phyloP scores from a whole-genome alignment of 2,888 invertebrate species.

The Macrophya annulata region DNA sequence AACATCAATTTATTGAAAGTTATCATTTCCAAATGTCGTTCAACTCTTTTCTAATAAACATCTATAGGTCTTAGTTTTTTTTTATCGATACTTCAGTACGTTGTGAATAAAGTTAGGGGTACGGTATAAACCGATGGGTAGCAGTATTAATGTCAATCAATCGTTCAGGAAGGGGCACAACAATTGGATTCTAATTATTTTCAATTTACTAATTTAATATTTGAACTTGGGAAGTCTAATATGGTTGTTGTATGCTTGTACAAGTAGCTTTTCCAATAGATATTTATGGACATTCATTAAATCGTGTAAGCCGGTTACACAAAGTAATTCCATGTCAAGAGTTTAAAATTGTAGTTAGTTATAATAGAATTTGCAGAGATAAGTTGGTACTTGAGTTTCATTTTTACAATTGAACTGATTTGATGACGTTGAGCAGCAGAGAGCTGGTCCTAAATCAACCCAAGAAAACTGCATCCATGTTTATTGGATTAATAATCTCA shows the following conservation, averaged over 20 bases:
- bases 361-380: not conserved
- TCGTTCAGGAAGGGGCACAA: constrained; percentile 47
- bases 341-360: not conserved
- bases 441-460: not conserved
- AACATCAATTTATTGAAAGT: not conserved
- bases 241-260: constrained; percentile 35
- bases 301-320: not conserved
- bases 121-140: constrained; percentile 33
- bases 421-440: not conserved
- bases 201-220: constrained; percentile 34
- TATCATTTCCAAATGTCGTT: constrained; percentile 23
- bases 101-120: constrained; percentile 34
- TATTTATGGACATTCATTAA: constrained; percentile 23
- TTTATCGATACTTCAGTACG: constrained; percentile 14
- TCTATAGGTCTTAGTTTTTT: constrained; percentile 8
- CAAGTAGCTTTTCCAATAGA: constrained; percentile 9
- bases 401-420: not conserved
- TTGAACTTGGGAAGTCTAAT: constrained; percentile 41
- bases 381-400: not conserved
- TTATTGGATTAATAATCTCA: not conserved
- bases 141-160: constrained; percentile 30
- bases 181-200: constrained; percentile 44
- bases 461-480: not conserved
- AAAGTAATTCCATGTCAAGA: constrained; percentile 4
- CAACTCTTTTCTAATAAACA: constrained; percentile 43